A percentile compares a stretch with the other conserved stretches of the same genome.
Evolutionary conservation across 2,797 vertebrate genomes (phyloP).

Genomic region (Thunnus albacares): DNA sequence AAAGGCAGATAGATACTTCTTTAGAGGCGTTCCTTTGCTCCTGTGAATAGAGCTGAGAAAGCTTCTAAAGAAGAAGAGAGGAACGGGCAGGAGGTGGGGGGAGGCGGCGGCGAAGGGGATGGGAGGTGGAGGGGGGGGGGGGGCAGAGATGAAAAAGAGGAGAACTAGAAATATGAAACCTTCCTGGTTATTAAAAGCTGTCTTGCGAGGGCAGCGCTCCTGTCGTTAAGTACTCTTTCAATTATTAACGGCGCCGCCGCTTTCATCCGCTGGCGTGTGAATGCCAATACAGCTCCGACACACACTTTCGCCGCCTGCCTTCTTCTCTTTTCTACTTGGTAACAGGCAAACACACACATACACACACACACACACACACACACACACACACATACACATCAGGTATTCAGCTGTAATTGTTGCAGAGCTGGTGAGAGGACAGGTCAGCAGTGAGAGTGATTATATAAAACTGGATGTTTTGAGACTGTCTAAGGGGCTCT

Average conservation of each 20-base stretch:
- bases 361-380: conserved; percentile 33
- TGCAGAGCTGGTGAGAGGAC: conserved; percentile 45
- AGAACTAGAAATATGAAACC: conserved; percentile 77
- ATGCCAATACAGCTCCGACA: conserved; percentile 59
- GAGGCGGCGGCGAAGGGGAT: not conserved
- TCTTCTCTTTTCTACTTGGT: conserved; percentile 45
- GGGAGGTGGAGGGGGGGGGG: conserved; percentile 25
- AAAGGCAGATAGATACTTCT: conserved; percentile 65
- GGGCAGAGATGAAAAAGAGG: conserved; percentile 62
- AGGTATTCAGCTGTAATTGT: conserved; percentile 68
- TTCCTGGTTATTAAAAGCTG: conserved; percentile 82
- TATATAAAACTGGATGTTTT: conserved; percentile 58
- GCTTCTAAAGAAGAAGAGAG: conserved; percentile 56
- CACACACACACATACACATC: conserved; percentile 28
- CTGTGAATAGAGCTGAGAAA: conserved; percentile 66
- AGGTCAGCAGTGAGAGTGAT: conserved; percentile 55
- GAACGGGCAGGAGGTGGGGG: conserved; percentile 39
- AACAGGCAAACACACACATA: conserved; percentile 43
- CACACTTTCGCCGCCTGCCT: conserved; percentile 43
- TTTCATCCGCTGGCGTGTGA: conserved; percentile 71
- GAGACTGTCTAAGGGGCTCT: conserved; percentile 42
- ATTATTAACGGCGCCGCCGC: conserved; percentile 75
- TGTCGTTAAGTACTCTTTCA: conserved; percentile 83
- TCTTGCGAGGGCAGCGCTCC: conserved; percentile 75
- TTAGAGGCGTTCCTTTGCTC: conserved; percentile 59